These are phyloP conservation scores for Montipora capitata DNA, from an alignment of 92 coral and sea anemone species.

Conservation along the genomic window DNA sequence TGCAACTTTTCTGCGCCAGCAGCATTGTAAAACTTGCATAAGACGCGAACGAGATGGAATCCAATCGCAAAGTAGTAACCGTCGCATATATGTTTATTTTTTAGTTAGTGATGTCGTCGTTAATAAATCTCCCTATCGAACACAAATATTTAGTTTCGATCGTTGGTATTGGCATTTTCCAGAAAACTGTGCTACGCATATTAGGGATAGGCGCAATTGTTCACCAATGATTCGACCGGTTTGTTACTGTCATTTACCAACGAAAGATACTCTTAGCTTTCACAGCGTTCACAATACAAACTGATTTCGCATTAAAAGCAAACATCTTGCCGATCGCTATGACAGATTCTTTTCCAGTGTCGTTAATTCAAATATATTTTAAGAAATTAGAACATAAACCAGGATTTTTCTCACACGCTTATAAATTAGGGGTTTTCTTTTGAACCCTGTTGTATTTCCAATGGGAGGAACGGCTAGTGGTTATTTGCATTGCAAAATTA, in stretches of 20 bases:
- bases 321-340: neutral
- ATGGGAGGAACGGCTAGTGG: neutral
- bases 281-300: no score
- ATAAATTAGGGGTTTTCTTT: neutral
- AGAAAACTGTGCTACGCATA: neutral
- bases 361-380: neutral
- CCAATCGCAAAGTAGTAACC: no score
- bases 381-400: neutral
- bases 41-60: no score
- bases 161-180: neutral
- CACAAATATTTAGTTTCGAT: neutral
- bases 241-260: neutral
- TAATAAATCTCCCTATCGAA: neutral
- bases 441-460: neutral
- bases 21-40: no score
- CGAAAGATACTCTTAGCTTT: no score
- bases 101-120: no score
- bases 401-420: neutral
- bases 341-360: conserved; percentile 24
- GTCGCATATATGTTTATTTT: no score
- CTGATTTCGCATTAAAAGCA: no score
- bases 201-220: neutral
- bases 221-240: no score
- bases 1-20: no score
- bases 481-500: neutral